Percentiles rank a stretch among this genome's conserved stretches.
phyloP scores from a whole-genome alignment of 2,113 vertebrate genomes.

The Climacteris rufus region DNA sequence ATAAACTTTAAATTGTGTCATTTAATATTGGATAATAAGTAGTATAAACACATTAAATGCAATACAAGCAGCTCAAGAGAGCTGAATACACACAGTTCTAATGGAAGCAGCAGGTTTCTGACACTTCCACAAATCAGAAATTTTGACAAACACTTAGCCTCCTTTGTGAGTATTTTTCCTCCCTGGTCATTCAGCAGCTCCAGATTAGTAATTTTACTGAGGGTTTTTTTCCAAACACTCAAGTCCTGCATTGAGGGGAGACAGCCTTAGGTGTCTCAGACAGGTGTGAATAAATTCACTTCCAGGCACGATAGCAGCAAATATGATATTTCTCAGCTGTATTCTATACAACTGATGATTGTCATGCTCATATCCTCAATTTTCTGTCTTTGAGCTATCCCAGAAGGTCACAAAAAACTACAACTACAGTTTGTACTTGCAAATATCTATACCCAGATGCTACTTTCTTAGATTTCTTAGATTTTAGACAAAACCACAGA shows the following conservation, averaged over 20 bases:
- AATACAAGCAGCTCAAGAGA: background rate
- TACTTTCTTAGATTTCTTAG: background rate
- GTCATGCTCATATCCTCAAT: background rate
- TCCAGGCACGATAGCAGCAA: background rate
- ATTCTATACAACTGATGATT: background rate
- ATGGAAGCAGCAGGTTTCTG: background rate
- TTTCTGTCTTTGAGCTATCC: background rate
- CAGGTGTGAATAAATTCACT: background rate
- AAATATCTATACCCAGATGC: background rate
- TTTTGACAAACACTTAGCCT: background rate
- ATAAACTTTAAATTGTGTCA: background rate
- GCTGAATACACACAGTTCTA: background rate
- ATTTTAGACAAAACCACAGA: background rate
- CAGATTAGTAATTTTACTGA: background rate
- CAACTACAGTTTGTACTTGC: background rate
- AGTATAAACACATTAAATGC: background rate
- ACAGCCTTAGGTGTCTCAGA: background rate
- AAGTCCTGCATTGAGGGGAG: background rate
- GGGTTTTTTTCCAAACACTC: background rate
- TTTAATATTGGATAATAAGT: background rate
- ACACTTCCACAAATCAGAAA: background rate
- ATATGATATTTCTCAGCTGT: background rate
- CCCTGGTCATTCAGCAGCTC: background rate
- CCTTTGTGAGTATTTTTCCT: background rate
- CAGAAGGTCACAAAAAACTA: background rate